Conservation (phyloP, 2,888 invertebrate genomes). For the Melinaea menophilus region DNA sequence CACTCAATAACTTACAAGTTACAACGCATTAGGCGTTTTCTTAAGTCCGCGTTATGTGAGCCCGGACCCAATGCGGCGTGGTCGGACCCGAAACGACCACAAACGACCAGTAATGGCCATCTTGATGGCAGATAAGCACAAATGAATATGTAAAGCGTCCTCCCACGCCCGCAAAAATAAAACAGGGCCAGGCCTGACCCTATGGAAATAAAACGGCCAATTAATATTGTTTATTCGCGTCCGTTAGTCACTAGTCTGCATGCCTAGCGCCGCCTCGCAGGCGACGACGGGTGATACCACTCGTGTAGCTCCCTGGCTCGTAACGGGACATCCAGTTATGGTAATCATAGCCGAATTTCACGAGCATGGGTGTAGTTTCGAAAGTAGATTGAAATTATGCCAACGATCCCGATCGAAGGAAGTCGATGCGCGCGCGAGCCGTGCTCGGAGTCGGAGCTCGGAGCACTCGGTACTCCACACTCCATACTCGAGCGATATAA, state of each 20-base stretch:
- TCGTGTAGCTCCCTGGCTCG: background rate
- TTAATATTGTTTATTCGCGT: slow-evolving; percentile 73
- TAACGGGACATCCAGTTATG: slow-evolving; percentile 50
- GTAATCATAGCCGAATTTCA: slow-evolving; percentile 74
- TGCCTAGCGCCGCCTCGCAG: slow-evolving; percentile 32
- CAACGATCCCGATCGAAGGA: slow-evolving; percentile 45
- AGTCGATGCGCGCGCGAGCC: slow-evolving; percentile 35
- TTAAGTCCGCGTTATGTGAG: slow-evolving; percentile 21
- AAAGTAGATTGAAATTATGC: slow-evolving; percentile 64
- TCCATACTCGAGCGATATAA: slow-evolving; percentile 33
- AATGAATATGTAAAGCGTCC: slow-evolving; percentile 72
- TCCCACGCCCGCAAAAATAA: slow-evolving; percentile 66
- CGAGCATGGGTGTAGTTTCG: slow-evolving; percentile 56
- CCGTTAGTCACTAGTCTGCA: slow-evolving; percentile 56
- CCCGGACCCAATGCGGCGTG: slow-evolving; percentile 53
- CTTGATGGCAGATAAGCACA: slow-evolving; percentile 70
- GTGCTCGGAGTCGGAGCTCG: slow-evolving; percentile 19
- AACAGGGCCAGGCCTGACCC: slow-evolving; percentile 55
- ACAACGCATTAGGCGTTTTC: slow-evolving; percentile 44
- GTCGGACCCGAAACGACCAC: slow-evolving; percentile 45
- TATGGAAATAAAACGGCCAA: slow-evolving; percentile 60
- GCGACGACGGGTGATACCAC: slow-evolving; percentile 30
- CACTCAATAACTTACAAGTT: slow-evolving; percentile 54
- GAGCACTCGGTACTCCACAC: slow-evolving; percentile 22
- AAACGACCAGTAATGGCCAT: slow-evolving; percentile 64